phyloP scores from a whole-genome alignment of 2,797 vertebrate species.

The Enoplosus armatus region DNA sequence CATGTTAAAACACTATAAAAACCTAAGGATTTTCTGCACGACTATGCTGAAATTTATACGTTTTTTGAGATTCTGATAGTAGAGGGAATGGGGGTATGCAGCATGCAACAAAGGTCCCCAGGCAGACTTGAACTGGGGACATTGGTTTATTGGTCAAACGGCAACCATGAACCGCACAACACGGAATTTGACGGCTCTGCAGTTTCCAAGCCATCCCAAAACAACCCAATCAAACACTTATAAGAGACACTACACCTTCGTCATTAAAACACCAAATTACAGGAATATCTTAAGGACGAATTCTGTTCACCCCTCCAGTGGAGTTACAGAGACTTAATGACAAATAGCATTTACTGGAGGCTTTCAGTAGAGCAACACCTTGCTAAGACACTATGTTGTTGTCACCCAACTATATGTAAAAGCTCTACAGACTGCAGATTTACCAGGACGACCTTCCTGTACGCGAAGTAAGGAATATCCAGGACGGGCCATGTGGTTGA shows the following conservation, averaged over 20 bases:
- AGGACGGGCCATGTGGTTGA: slow-evolving; percentile 49
- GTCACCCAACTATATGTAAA: background rate
- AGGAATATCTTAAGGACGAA: background rate
- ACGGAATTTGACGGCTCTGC: too few relatives aligned
- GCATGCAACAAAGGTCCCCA: background rate
- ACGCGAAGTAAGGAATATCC: slow-evolving; percentile 4
- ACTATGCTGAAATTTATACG: background rate
- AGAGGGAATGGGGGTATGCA: too few relatives aligned
- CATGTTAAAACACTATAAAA: background rate
- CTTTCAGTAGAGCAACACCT: background rate
- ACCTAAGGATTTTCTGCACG: background rate
- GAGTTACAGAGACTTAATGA: background rate
- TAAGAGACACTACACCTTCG: too few relatives aligned
- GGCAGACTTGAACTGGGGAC: background rate
- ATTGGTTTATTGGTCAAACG: background rate
- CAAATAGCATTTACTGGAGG: background rate
- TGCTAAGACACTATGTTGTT: background rate
- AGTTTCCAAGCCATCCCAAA: background rate
- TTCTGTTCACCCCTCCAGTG: background rate
- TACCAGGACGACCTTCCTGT: slow-evolving; percentile 7
- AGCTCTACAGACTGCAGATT: background rate
- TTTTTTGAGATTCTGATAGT: background rate
- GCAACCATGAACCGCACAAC: too few relatives aligned
- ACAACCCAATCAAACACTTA: background rate
- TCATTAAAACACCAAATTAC: background rate